phyloP scores from a whole-genome alignment of 1,140 invertebrate genomes.

The Pseudomyrmex dendroicus region DNA sequence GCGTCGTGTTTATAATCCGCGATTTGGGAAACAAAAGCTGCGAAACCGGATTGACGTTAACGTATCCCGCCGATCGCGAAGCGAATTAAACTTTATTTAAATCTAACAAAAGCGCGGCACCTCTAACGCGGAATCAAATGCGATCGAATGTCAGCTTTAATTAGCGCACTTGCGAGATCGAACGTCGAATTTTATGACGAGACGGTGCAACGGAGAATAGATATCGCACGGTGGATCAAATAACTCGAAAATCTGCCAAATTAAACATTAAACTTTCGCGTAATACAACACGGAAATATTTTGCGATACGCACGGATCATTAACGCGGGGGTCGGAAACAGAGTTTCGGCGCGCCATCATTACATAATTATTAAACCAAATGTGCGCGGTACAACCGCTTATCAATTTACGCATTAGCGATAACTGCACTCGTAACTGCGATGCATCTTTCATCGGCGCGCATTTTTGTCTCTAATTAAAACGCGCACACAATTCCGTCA shows the following conservation, averaged over 20 bases:
- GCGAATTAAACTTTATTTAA: constrained; percentile 55
- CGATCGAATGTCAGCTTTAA: constrained; percentile 45
- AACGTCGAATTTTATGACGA: constrained; percentile 40
- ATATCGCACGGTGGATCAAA: constrained; percentile 12
- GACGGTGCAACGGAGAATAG: not conserved
- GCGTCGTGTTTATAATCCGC: constrained; percentile 4
- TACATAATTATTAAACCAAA: constrained; percentile 49
- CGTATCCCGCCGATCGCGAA: not conserved
- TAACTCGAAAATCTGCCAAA: constrained; percentile 31
- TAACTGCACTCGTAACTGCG: constrained; percentile 27
- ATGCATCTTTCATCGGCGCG: constrained; percentile 46
- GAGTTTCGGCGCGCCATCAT: constrained; percentile 8
- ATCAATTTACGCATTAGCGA: constrained; percentile 52
- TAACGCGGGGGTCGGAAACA: constrained; percentile 7
- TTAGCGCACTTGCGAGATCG: constrained; percentile 50
- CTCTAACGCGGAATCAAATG: constrained; percentile 37
- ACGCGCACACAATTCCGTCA: constrained; percentile 6
- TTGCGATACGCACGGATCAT: constrained; percentile 16
- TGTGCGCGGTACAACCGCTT: constrained; percentile 6
- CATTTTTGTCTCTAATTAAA: constrained; percentile 57
- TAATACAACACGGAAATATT: constrained; percentile 18
- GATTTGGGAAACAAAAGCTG: constrained; percentile 23
- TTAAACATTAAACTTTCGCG: constrained; percentile 48
- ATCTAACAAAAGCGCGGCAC: constrained; percentile 31
- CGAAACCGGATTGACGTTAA: constrained; percentile 5